Base-by-base conservation (phyloP, 2,113 vertebrate species). In the Amphilophus citrinellus region DNA sequence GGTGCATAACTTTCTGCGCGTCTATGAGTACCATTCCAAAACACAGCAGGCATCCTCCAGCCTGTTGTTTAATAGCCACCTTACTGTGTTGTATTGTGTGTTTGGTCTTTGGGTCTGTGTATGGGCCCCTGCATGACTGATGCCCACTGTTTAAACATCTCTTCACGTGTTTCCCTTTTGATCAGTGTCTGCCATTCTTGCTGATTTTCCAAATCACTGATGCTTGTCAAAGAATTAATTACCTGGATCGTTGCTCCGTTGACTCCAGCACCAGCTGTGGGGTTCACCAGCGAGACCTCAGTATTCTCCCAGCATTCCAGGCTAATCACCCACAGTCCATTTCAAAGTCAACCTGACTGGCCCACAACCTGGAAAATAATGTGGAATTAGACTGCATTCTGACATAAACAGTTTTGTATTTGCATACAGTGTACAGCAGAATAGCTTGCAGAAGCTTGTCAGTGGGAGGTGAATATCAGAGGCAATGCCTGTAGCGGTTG, bases 151-250 rank as follows among this genome's bases (percentile, higher is more conserved):
- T 95, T 93, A 95, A 95, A 95, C 93, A 95, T 94, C 92, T 87
- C 93, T 87, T 85, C 92, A 89, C 56, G 85, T 94, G 94, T 96
- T 96, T 95, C 95, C 89, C 92, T 94, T 95, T 95, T 95, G 93
- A 95, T 96, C 94, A 94, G 91, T 78, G 88, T 91, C 87, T 95
- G 95, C 91, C 95, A 94, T 96, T 95, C 92, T 94, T 93, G 93
- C 94, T 95, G 95, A 95, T 96, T 96, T 95, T 95, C 95, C 92
- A 93, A 96, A 96, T 96, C 96, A 95, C 93, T 93, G 93, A 95
- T 95, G 95, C 95, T 95, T 95, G 95, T 96, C 95, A 95, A 92
- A 95, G 93, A 95, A 95, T 96, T 96, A 95, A 96, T 96, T 96
- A 96, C 93, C 94, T 95, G 95, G 94, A 95, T 95, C 93, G 92